phyloP scores from a whole-genome alignment of 2,888 invertebrate genomes.

The Cyrtodaria siliqua region DNA sequence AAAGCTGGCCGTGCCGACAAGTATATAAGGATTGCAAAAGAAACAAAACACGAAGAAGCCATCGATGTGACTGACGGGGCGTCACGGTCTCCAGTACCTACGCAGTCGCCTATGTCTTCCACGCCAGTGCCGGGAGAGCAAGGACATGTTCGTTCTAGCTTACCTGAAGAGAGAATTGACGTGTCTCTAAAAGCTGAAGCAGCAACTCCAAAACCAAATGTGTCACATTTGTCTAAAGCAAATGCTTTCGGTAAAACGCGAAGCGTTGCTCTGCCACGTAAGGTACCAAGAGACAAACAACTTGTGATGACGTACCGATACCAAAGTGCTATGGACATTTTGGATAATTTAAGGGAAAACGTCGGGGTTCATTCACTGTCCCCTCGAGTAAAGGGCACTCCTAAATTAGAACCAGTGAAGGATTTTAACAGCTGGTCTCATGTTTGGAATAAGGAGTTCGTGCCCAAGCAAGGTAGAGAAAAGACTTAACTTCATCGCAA shows the following conservation, averaged over 20 bases:
- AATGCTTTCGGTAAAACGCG: slow-evolving; percentile 1
- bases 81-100: slow-evolving; percentile 12
- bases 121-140: slow-evolving; percentile 7
- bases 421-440: slow-evolving; percentile 96
- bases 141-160: no score
- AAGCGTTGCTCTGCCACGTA: slow-evolving; percentile 33
- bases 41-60: neutral
- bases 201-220: no score
- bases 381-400: slow-evolving; percentile 62
- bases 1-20: neutral
- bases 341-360: slow-evolving; percentile 75
- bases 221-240: no score
- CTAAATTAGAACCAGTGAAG: slow-evolving; percentile 88
- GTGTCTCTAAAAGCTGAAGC: no score
- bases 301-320: slow-evolving; percentile 75
- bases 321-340: slow-evolving; percentile 82
- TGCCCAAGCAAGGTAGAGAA: slow-evolving; percentile 5
- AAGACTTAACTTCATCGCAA: no score
- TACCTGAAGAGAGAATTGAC: no score
- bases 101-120: slow-evolving; percentile 31
- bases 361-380: slow-evolving; percentile 71
- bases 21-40: neutral
- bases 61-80: slow-evolving; percentile 14
- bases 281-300: slow-evolving; percentile 68
- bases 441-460: slow-evolving; percentile 90